Conservation (phyloP, 2,797 vertebrate species). For the Paratrypauchen microcephalus region DNA sequence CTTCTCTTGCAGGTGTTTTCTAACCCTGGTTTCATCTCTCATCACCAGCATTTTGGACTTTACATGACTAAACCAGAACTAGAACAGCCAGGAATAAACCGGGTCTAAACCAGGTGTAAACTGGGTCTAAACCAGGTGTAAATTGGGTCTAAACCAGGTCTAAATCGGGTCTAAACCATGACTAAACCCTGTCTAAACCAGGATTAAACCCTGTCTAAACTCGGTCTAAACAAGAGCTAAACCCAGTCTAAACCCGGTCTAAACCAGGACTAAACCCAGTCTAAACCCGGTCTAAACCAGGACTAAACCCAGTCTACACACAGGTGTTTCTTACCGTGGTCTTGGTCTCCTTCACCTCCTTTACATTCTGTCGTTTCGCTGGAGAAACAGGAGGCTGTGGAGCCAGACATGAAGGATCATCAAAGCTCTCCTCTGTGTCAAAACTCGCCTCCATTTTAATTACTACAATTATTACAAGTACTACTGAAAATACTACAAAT, state of each 20-base stretch:
- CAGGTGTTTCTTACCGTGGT: constrained; percentile 80
- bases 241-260: background rate
- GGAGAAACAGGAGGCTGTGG: constrained; percentile 89
- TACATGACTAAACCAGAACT: too few species aligned
- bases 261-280: background rate
- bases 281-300: background rate
- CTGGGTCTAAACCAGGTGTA: too few species aligned
- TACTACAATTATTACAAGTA: constrained; percentile 11
- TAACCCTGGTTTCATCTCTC: too few species aligned
- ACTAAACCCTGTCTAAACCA: background rate
- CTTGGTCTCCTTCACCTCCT: constrained; percentile 88
- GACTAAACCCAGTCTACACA: background rate
- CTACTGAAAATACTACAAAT: too few species aligned
- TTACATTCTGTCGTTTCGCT: constrained; percentile 82
- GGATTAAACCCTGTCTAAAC: background rate
- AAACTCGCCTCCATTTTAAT: constrained; percentile 80
- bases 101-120: too few species aligned
- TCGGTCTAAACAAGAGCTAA: too few species aligned
- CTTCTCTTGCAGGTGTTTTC: too few species aligned
- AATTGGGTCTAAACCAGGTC: too few species aligned
- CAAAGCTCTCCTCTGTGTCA: constrained; percentile 88
- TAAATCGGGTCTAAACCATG: background rate
- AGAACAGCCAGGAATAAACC: background rate
- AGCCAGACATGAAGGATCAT: constrained; percentile 82
- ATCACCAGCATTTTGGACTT: too few species aligned